Base-by-base conservation (phyloP, 1,140 invertebrate genomes). In the Lycorma delicatula region DNA sequence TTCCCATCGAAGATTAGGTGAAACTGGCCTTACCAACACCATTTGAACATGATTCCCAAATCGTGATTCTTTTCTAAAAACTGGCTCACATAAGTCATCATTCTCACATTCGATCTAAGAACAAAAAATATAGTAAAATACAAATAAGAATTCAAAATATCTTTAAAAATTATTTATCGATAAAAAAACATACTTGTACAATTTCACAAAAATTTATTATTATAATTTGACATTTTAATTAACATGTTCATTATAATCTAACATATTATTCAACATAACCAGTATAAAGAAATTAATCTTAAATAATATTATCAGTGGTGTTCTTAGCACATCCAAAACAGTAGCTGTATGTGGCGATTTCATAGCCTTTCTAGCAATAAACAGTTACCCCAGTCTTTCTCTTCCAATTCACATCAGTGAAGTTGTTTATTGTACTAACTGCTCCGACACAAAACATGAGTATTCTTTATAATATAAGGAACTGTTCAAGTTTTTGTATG, bases 1-100 rank as follows among this genome's bases (percentile, higher is more conserved):
- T 83, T 77, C 22, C 67, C 70, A 81, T 12, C 67, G 68, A 48
- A 74, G 72, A 50, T 72, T 67, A 29, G 74, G 73, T 36, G 74
- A 72, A n/a, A 81, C 75, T 5, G 86, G 85, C 70, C 81, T 83
- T 1, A 90, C 84, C 47, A 89, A 69, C 13, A 90, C 81, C 85
- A 91, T 87, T 51, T 76, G 81, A 5, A 87, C 78, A 74, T 82
- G 79, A 20, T 77, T 71, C 60, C 73, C 72, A 56, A 77, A 77
- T 12, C 72, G 66, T 31, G 77, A 71, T 52, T 81, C 79, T 18
- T 73, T 63, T 61, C 79, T 75, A 41, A 75, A 72, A 18, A 85
- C 70, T 54, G 86, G 85, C 61, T 83, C 59, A 66, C 88, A 91
- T 38, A 81, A 68, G 66, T 86, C 80, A 69, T 85, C 80, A 66